Percentiles rank a stretch among this genome's conserved stretches.
phyloP scores from a whole-genome alignment of 2,888 invertebrate species.

The Leptopterna dolabrata region DNA sequence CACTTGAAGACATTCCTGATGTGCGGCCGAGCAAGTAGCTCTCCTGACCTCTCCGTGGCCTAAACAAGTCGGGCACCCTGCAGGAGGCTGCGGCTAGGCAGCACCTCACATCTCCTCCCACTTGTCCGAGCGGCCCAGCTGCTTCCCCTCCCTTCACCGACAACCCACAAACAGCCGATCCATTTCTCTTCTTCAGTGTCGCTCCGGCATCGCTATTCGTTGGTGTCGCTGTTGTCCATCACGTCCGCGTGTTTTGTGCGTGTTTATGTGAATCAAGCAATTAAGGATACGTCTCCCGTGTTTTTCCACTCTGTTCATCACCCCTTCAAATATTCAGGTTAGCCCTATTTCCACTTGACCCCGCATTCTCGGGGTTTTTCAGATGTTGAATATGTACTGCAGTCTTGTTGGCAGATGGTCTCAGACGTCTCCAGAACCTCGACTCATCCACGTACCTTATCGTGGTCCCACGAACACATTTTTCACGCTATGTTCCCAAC shows the following conservation, averaged over 20 bases:
- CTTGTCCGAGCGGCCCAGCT: neutral
- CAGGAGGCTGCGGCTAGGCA: neutral
- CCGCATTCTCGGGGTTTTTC: neutral
- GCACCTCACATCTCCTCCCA: neutral
- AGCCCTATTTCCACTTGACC: neutral
- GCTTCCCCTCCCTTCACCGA: neutral
- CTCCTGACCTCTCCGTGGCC: neutral
- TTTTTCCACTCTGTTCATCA: neutral
- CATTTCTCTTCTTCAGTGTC: neutral
- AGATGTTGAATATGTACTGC: too few relatives aligned
- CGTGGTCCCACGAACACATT: too few relatives aligned
- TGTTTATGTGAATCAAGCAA: neutral
- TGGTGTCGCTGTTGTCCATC: neutral
- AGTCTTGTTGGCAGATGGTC: too few relatives aligned
- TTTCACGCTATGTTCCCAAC: too few relatives aligned
- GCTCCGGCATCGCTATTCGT: neutral
- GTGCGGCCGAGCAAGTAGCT: neutral
- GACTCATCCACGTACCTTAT: too few relatives aligned
- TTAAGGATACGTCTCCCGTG: neutral
- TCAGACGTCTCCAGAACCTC: too few relatives aligned
- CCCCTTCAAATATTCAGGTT: neutral
- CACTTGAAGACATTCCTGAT: neutral
- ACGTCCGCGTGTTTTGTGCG: neutral
- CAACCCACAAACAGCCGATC: neutral
- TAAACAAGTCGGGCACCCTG: neutral